A percentile compares a stretch with the other conserved stretches of the same genome.
phyloP scores from a whole-genome alignment of 2,888 invertebrate species.

The Watsonalla cultraria region DNA sequence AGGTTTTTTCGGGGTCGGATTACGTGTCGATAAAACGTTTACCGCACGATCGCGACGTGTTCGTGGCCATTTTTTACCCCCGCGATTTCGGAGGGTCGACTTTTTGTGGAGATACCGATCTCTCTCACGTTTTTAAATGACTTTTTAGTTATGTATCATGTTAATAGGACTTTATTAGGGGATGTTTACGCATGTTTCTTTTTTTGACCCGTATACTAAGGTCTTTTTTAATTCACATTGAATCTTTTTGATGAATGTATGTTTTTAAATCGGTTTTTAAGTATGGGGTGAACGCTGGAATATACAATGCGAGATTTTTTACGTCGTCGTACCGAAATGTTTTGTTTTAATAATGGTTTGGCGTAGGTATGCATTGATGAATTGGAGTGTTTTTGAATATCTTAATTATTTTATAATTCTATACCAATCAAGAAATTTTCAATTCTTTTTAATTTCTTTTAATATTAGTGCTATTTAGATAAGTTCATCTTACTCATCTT shows the following conservation, averaged over 20 bases:
- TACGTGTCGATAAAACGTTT: constrained; percentile 39
- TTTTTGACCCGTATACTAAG: constrained; percentile 26
- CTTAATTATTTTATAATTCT: too few species aligned
- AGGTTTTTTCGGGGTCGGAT: constrained; percentile 45
- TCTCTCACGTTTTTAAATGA: constrained; percentile 70
- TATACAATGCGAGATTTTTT: constrained; percentile 6
- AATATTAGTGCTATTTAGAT: too few species aligned
- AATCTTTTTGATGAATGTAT: constrained; percentile 9
- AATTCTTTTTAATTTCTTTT: too few species aligned
- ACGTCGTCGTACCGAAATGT: background rate
- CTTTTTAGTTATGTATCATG: constrained; percentile 47
- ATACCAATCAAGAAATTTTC: too few species aligned
- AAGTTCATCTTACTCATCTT: too few species aligned
- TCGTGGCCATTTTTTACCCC: constrained; percentile 53
- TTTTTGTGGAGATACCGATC: constrained; percentile 65
- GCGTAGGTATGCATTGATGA: too few species aligned
- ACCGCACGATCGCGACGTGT: constrained; percentile 26
- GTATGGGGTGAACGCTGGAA: too few species aligned
- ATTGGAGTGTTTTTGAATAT: too few species aligned
- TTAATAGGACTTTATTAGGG: constrained; percentile 62
- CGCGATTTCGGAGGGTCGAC: constrained; percentile 35
- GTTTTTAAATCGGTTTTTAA: constrained; percentile 9
- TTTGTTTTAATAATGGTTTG: background rate
- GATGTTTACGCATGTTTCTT: constrained; percentile 57
- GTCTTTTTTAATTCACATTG: constrained; percentile 7